Evolutionary conservation across 2,888 invertebrate genomes (phyloP), one percentile per base, ranked within the genome.

Genomic region (Lordiphosa andalusiaca): DNA sequence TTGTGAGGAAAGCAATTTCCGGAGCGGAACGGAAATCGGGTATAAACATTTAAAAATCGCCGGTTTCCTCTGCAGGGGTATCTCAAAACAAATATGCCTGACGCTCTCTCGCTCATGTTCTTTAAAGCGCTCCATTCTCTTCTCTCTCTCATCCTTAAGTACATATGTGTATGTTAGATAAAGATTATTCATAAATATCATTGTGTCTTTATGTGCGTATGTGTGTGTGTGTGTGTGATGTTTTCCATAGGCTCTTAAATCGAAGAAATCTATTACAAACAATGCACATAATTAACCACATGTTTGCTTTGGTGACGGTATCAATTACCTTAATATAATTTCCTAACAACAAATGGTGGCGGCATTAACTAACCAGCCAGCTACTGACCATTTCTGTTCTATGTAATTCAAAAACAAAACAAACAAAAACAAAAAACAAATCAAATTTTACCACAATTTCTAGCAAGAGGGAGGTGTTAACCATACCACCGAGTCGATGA

Each of bases 401-500:
- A 44, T 61, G 61, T 41, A 40, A 23, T 44, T 91, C 87, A 54
- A 47, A 19, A 35, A 38, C 48, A 55, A 57, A 39, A 36, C n/a
- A n/a, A n/a, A n/a, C n/a, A n/a, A n/a, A n/a, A n/a, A n/a, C 39
- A 16, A 46, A 52, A 55, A 51, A 36, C 57, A 59, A 60, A 60
- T 55, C 53, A 54, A 44, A 51, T 65, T 66, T 78, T 71, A 67
- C 58, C 91, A 90, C 88, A 89, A 90, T 78, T 84, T 90, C 66
- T 86, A 87, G 87, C 85, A 87, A 78, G 87, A 87, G 71, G 85
- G 87, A 85, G 96, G 95, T 91, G 93, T 95, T 91, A 95, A 93
- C 93, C 94, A 95, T 92, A 96, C 89, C 62, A 89, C 95, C 91
- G 96, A 96, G 92, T 96, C 96, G 92, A 96, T 96, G 96, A 96